These are phyloP conservation scores for Ormia ochracea DNA, from an alignment of 2,888 invertebrate genomes.

Conservation along the genomic window DNA sequence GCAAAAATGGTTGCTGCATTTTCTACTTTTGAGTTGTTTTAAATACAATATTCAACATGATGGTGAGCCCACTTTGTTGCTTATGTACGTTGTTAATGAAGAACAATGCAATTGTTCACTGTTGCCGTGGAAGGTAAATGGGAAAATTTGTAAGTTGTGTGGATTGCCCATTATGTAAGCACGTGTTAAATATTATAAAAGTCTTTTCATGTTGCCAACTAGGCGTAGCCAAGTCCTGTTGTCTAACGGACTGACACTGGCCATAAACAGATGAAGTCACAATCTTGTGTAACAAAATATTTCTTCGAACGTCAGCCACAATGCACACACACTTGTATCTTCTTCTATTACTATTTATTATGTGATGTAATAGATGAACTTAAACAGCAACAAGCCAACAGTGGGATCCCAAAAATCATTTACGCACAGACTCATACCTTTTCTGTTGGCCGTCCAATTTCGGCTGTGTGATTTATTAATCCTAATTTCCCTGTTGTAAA, in stretches of 20 bases:
- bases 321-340: too few relatives aligned
- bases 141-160: neutral
- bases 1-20: neutral
- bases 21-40: constrained; percentile 7
- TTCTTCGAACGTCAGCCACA: neutral
- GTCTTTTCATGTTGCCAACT: constrained; percentile 22
- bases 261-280: neutral
- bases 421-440: neutral
- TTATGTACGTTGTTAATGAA: neutral
- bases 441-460: neutral
- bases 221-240: neutral
- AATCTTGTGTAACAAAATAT: constrained; percentile 21
- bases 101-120: neutral
- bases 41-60: neutral
- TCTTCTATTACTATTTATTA: too few relatives aligned
- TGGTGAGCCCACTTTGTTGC: neutral
- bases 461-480: neutral
- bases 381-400: too few relatives aligned
- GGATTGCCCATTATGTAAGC: neutral
- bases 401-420: too few relatives aligned
- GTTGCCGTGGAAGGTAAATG: neutral
- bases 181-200: constrained; percentile 9
- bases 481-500: neutral
- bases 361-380: too few relatives aligned
- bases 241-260: neutral